These are phyloP conservation scores for Liopterus haemorrhoidalis DNA, from an alignment of 2,888 invertebrate species.

Conservation along the genomic window DNA sequence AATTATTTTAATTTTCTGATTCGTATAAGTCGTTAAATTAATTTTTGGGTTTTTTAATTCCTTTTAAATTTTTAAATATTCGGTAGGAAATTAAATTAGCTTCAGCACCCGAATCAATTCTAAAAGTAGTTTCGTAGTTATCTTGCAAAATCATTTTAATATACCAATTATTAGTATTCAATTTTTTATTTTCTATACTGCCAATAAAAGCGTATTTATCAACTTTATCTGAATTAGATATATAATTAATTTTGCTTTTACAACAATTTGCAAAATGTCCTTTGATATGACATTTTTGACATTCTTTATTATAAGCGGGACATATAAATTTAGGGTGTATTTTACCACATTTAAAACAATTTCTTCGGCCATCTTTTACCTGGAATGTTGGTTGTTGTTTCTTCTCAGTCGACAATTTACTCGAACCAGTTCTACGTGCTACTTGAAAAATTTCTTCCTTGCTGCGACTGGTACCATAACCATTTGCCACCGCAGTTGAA, in stretches of 20 bases:
- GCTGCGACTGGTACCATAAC: constrained; percentile 1
- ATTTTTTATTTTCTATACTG: constrained; percentile 3
- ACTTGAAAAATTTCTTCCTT: constrained; percentile 1
- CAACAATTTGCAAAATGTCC: constrained; percentile 26
- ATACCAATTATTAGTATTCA: too few relatives aligned
- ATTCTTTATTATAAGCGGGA: constrained; percentile 24
- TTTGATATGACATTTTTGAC: constrained; percentile 15
- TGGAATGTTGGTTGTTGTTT: not conserved
- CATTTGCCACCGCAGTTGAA: not conserved
- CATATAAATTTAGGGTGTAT: constrained; percentile 18
- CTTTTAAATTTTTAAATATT: not conserved
- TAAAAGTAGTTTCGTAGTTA: constrained; percentile 12
- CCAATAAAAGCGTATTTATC: constrained; percentile 1
- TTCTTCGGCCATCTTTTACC: not conserved
- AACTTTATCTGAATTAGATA: too few relatives aligned
- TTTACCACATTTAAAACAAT: constrained; percentile 19
- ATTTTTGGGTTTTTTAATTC: constrained; percentile 9
- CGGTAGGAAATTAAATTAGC: constrained; percentile 17
- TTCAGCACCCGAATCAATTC: constrained; percentile 24
- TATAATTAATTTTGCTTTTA: constrained; percentile 14
- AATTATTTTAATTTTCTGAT: constrained; percentile 17
- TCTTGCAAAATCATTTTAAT: too few relatives aligned
- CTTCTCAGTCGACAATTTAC: not conserved
- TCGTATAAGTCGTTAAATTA: constrained; percentile 22
- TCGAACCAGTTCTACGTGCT: too few relatives aligned